These are phyloP conservation scores for Sphenodon punctatus DNA, from an alignment of 2,797 vertebrate species.

Conservation along the genomic window DNA sequence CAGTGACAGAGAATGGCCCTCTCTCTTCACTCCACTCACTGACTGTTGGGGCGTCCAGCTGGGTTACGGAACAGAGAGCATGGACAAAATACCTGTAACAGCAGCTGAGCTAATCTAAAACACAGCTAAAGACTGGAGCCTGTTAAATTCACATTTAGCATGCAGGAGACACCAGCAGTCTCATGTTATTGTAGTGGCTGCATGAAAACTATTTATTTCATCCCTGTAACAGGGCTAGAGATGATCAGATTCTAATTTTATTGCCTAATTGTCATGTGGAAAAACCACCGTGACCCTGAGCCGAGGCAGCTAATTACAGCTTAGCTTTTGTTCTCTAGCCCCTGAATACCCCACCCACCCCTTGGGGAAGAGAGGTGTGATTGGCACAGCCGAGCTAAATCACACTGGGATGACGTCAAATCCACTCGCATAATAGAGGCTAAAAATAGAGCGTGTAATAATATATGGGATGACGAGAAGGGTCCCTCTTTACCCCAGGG, in stretches of 20 bases:
- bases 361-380: conserved; percentile 21
- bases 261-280: background rate
- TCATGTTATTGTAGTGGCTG: conserved; percentile 4
- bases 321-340: background rate
- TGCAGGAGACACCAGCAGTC: background rate
- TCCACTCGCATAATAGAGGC: conserved; percentile 37
- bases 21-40: background rate
- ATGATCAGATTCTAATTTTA: background rate
- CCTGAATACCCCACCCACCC: conserved; percentile 1
- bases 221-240: background rate
- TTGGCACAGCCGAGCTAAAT: conserved; percentile 35
- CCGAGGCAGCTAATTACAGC: conserved; percentile 16
- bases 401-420: conserved; percentile 63
- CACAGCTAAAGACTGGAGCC: background rate
- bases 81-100: background rate
- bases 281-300: background rate
- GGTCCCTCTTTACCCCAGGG: background rate
- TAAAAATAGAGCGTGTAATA: conserved; percentile 57
- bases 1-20: fast-evolving
- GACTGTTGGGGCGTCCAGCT: too few species aligned
- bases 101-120: background rate
- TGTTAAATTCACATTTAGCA: conserved; percentile 18
- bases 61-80: background rate
- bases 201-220: background rate
- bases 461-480: conserved; percentile 11